Evolutionary conservation across 2,113 vertebrate genomes (phyloP).

Genomic region (Nycticebus coucang): DNA sequence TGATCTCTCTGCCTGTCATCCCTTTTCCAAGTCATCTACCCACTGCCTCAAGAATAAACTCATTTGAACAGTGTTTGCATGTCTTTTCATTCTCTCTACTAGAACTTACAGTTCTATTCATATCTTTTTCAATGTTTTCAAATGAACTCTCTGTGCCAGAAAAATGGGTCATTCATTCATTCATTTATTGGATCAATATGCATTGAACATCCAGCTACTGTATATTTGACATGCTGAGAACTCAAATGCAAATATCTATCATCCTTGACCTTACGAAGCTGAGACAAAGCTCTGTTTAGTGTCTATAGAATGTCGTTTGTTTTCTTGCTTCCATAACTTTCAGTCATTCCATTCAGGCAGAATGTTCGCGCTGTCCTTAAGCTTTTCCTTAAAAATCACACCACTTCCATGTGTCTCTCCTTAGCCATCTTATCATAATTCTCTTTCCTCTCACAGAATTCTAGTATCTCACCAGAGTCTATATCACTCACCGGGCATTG

Average conservation of each 20-base stretch:
- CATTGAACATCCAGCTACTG: slow-evolving; percentile 12
- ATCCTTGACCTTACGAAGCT: slow-evolving; percentile 17
- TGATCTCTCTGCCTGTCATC: background rate
- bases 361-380: slow-evolving; percentile 18
- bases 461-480: background rate
- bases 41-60: slow-evolving; percentile 4
- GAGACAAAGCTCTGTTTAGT: slow-evolving; percentile 22
- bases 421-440: background rate
- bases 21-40: background rate
- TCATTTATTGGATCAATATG: slow-evolving; percentile 2
- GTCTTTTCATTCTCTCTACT: background rate
- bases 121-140: slow-evolving; percentile 24
- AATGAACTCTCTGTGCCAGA: background rate
- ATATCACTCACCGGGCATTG: background rate
- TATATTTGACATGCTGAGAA: slow-evolving; percentile 15
- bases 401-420: background rate
- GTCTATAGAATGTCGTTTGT: background rate
- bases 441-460: slow-evolving; percentile 19
- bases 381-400: slow-evolving; percentile 36
- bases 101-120: background rate
- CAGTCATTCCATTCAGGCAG: background rate
- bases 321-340: background rate
- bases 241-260: slow-evolving; percentile 24
- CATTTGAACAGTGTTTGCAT: background rate
- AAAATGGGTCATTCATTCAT: background rate